Evolutionary conservation across 2,113 vertebrate genomes (phyloP).

Genomic region (Semicossyphus pulcher): DNA sequence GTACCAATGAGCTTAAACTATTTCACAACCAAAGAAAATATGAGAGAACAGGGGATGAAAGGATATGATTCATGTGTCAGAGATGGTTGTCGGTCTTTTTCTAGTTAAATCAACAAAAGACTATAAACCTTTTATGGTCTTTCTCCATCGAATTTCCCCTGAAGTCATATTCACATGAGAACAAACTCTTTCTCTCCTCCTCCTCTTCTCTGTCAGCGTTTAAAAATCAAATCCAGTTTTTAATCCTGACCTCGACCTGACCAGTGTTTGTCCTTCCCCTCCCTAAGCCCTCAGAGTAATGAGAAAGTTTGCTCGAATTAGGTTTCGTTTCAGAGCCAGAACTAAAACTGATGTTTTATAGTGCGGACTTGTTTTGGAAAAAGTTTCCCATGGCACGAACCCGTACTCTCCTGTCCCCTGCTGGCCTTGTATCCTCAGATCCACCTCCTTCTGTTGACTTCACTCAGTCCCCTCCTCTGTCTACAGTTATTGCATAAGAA

Average conservation of each 20-base stretch:
- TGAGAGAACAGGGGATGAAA: too few species aligned
- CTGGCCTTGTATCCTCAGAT: constrained; percentile 17
- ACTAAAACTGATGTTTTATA: constrained; percentile 4
- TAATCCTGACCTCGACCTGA: constrained; percentile 29
- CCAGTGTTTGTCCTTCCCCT: constrained; percentile 7
- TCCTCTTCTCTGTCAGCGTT: not conserved
- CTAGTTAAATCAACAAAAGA: constrained; percentile 7
- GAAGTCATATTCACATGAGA: constrained; percentile 1
- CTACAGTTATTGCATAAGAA: constrained; percentile 25
- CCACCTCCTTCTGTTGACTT: not conserved
- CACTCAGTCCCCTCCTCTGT: not conserved
- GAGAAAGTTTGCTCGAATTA: not conserved
- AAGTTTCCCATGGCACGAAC: not conserved
- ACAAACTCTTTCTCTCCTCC: not conserved
- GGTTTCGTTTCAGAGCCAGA: constrained; percentile 5
- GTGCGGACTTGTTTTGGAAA: not conserved
- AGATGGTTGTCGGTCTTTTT: too few species aligned
- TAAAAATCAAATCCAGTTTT: constrained; percentile 24
- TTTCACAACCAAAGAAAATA: too few species aligned
- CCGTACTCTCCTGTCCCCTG: constrained; percentile 17
- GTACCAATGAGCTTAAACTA: too few species aligned
- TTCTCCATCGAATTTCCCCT: constrained; percentile 1
- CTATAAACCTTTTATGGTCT: not conserved
- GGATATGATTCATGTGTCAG: too few species aligned
- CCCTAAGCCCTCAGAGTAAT: not conserved